A percentile compares a stretch with the other conserved stretches of the same genome.
phyloP scores from a whole-genome alignment of 2,888 invertebrate species.

The Lepidocyrtinus sp. region DNA sequence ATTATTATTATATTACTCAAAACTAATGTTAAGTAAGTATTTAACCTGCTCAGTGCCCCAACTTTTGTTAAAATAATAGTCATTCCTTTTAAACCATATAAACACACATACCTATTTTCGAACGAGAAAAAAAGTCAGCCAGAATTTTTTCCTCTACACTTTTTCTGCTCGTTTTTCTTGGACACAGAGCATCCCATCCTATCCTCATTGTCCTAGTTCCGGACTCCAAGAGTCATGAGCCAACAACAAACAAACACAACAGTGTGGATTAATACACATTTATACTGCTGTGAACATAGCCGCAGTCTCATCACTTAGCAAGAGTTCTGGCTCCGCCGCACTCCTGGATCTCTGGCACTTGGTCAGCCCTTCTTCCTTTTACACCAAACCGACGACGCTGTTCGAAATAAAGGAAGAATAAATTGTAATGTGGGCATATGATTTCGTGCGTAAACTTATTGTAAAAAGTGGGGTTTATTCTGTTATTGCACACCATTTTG shows the following conservation, averaged over 20 bases:
- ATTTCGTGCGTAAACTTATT: too few species aligned
- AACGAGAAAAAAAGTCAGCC: slow-evolving; percentile 24
- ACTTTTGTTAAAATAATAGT: slow-evolving; percentile 14
- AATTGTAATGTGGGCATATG: too few species aligned
- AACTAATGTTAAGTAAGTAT: slow-evolving; percentile 48
- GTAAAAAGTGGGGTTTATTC: too few species aligned
- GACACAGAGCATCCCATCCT: slow-evolving; percentile 33
- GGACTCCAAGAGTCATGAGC: slow-evolving; percentile 59
- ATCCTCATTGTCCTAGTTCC: slow-evolving; percentile 61
- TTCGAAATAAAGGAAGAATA: too few species aligned
- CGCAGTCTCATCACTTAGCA: slow-evolving; percentile 61
- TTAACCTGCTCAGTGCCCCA: slow-evolving; percentile 49
- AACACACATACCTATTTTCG: background rate
- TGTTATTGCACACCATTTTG: too few species aligned
- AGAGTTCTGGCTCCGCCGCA: slow-evolving; percentile 59
- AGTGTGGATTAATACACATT: slow-evolving; percentile 53
- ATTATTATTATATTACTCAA: slow-evolving; percentile 34
- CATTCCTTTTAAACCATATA: background rate
- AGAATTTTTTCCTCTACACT: slow-evolving; percentile 29
- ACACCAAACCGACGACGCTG: slow-evolving; percentile 49
- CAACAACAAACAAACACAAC: slow-evolving; percentile 42
- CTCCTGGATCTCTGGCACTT: slow-evolving; percentile 58
- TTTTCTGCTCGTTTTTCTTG: slow-evolving; percentile 24
- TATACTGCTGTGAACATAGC: slow-evolving; percentile 61
- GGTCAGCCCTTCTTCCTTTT: slow-evolving; percentile 49